phyloP scores from a whole-genome alignment of 2,888 invertebrate species.

The Anoplius nigerrimus region DNA sequence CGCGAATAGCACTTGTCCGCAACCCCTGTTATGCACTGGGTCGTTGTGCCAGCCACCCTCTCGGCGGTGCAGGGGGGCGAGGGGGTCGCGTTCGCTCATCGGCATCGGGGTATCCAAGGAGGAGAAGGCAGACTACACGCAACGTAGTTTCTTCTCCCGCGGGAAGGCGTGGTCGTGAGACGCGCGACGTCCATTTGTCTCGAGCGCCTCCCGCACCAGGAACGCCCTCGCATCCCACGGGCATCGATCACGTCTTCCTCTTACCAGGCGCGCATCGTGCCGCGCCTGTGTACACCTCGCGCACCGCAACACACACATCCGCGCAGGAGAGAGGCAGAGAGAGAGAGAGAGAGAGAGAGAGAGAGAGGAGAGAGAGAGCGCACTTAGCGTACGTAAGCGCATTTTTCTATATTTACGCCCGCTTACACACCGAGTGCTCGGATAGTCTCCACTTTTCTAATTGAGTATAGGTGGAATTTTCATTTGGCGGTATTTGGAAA shows the following conservation, averaged over 20 bases:
- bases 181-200: conserved; percentile 76
- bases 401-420: neutral
- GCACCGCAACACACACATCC: conserved; percentile 8
- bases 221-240: conserved; percentile 75
- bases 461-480: too few relatives aligned
- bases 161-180: conserved; percentile 73
- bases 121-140: conserved; percentile 46
- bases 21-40: too few relatives aligned
- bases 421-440: neutral
- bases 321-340: too few relatives aligned
- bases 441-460: too few relatives aligned
- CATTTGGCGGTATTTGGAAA: conserved; percentile 18
- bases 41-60: conserved; percentile 17
- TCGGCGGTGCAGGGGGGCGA: conserved; percentile 1
- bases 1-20: too few relatives aligned
- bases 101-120: conserved; percentile 27
- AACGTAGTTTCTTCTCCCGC: conserved; percentile 62
- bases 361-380: too few relatives aligned
- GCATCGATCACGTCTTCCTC: conserved; percentile 75
- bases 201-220: conserved; percentile 75
- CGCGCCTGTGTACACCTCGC: conserved; percentile 51
- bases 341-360: too few relatives aligned
- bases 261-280: conserved; percentile 57
- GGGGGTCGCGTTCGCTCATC: conserved; percentile 13
- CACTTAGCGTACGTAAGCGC: neutral